Evolutionary conservation across 2,797 vertebrate species (phyloP).

Genomic region (Pyrocephalus nanus): DNA sequence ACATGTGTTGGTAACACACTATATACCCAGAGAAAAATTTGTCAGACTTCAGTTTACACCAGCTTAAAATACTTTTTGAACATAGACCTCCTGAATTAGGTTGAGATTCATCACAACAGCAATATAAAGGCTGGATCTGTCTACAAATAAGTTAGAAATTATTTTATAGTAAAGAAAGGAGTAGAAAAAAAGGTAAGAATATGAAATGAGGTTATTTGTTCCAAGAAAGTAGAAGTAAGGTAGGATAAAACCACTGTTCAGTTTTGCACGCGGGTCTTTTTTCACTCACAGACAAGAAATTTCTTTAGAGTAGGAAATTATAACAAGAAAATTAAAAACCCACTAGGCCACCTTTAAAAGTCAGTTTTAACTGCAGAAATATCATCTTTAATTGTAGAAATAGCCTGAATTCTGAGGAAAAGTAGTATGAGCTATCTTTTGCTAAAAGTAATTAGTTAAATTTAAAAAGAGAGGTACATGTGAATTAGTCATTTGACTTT

Average conservation of each 20-base stretch:
- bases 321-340: background rate
- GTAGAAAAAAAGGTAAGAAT: background rate
- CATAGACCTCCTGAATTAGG: background rate
- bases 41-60: background rate
- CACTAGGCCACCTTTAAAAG: background rate
- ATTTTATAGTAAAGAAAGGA: background rate
- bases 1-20: background rate
- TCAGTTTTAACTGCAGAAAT: slow-evolving; percentile 12
- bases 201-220: background rate
- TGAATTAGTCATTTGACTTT: slow-evolving; percentile 1
- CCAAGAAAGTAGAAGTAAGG: background rate
- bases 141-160: background rate
- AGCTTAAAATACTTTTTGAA: background rate
- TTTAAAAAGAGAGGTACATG: background rate
- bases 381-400: slow-evolving; percentile 18
- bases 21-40: background rate
- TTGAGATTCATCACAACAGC: background rate
- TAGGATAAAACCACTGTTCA: background rate
- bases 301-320: background rate
- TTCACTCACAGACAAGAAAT: background rate
- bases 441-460: slow-evolving; percentile 16
- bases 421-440: slow-evolving; percentile 15
- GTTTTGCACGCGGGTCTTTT: background rate
- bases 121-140: background rate
- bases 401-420: background rate